phyloP scores from a whole-genome alignment of 2,113 vertebrate genomes.

The Siphamia tubifer region DNA sequence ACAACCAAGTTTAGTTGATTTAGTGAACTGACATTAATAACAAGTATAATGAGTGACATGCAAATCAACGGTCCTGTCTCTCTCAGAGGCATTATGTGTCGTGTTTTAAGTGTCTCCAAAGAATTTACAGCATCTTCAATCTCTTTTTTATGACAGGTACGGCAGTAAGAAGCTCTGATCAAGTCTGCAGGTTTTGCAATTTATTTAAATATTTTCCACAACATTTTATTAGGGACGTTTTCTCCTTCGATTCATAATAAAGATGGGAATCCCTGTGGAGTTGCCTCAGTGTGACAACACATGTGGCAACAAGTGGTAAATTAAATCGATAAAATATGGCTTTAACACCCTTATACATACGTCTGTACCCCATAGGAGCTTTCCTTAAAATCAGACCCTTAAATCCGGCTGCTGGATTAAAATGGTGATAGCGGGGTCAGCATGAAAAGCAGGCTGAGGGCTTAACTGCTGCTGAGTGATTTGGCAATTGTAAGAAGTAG shows the following conservation, averaged over 20 bases:
- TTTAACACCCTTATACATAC: slow-evolving; percentile 35
- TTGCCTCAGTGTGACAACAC: slow-evolving; percentile 43
- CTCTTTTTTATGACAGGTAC: not conserved
- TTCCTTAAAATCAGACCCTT: slow-evolving; percentile 53
- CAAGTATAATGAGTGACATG: slow-evolving; percentile 36
- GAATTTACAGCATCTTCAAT: slow-evolving; percentile 5
- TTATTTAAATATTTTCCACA: slow-evolving; percentile 33
- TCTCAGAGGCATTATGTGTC: not conserved
- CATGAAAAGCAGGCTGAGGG: slow-evolving; percentile 54
- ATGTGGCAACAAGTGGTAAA: slow-evolving; percentile 63
- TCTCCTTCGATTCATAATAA: slow-evolving; percentile 6
- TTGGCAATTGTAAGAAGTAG: slow-evolving; percentile 61
- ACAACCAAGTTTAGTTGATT: slow-evolving; percentile 44
- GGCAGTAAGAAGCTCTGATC: too few relatives aligned
- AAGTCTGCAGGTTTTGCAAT: slow-evolving; percentile 25
- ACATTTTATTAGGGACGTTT: slow-evolving; percentile 9
- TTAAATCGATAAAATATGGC: slow-evolving; percentile 67
- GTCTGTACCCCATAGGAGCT: slow-evolving; percentile 16
- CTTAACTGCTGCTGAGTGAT: slow-evolving; percentile 68
- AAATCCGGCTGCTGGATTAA: slow-evolving; percentile 53
- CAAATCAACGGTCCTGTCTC: not conserved
- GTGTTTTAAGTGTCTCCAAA: slow-evolving; percentile 14
- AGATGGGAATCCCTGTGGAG: slow-evolving; percentile 16
- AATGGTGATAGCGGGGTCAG: slow-evolving; percentile 58
- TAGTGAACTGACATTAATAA: slow-evolving; percentile 49